A percentile compares a stretch with the other conserved stretches of the same genome.
Conservation (phyloP, 1,140 invertebrate genomes). For the Pseudomyrmex flavicornis region DNA sequence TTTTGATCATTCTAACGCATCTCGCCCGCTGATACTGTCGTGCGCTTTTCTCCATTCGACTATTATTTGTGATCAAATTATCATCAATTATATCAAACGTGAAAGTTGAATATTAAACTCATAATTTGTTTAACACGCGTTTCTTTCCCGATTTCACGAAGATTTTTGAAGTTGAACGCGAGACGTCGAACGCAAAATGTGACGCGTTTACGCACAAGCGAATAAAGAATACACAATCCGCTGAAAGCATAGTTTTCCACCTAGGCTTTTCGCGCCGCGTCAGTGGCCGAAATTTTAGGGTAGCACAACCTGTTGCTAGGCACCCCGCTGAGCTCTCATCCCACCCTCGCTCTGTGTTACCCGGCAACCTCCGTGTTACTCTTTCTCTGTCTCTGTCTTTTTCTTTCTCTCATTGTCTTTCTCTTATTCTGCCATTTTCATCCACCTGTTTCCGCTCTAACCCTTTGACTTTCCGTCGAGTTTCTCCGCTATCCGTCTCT, state of each 20-base stretch:
- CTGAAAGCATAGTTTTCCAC: too few relatives aligned
- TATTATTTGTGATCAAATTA: too few relatives aligned
- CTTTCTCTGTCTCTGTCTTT: background rate
- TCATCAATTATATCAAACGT: too few relatives aligned
- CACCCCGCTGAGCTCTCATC: conserved; percentile 80
- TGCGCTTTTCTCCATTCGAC: too few relatives aligned
- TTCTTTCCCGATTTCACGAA: background rate
- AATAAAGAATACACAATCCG: too few relatives aligned
- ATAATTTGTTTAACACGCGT: too few relatives aligned
- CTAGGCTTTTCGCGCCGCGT: conserved; percentile 21
- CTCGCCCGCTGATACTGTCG: too few relatives aligned
- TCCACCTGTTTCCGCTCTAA: conserved; percentile 4
- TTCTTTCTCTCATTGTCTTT: background rate
- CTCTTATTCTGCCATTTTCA: too few relatives aligned
- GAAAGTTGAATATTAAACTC: too few relatives aligned
- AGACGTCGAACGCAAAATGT: conserved; percentile 8
- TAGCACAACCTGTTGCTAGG: conserved; percentile 84
- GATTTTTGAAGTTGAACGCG: conserved; percentile 15
- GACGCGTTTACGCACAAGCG: too few relatives aligned
- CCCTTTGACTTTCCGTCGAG: conserved; percentile 21
- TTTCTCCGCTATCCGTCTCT: conserved; percentile 39
- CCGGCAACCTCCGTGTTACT: conserved; percentile 64
- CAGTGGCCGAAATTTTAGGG: conserved; percentile 78
- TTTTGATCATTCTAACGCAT: too few relatives aligned
- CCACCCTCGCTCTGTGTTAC: conserved; percentile 71